Evolutionary conservation across 2,797 vertebrate species (phyloP), one percentile per base, ranked within the genome.

Genomic region (Catharus ustulatus): DNA sequence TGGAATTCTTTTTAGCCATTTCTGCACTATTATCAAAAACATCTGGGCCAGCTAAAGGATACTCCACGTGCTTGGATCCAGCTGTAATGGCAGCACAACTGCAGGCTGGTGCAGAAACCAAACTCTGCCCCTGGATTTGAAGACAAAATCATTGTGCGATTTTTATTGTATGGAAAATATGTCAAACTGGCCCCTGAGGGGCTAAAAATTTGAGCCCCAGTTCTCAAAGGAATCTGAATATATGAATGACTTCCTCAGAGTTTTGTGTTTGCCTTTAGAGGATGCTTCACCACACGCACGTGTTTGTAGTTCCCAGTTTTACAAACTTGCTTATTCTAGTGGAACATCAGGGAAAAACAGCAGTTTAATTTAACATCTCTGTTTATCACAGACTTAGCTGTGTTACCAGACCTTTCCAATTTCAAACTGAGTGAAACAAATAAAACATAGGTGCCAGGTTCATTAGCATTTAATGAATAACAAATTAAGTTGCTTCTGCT

Each of bases 391-490:
- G 86, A 84, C 87, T 96, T 93, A 94, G 94, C 86, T 84, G 43
- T 88, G 79, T 88, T 96, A 96, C 88, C 95, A 97, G 97, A 96
- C 94, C 93, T 97, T 96, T 97, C 89, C 92, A 96, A 95, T 93
- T 90, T 96, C 92, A 95, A 95, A 96, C 58, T 95, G 86, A 96
- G 82, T 95, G 93, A 97, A 97, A 97, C 96, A 97, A 97, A 97
- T 95, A 96, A 96, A 97, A 97, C 79, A 66, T 72, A 92, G 93
- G 92, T 97, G 86, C 94, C 94, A 94, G 84, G 80, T 97, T 97
- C 94, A 97, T 98, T 98, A 97, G 94, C 96, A 97, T 97, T 97
- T 97, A 97, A 97, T 98, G 96, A 98, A 98, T 97, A 97, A 97
- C 95, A 98, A 97, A 98, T 97, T 97, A 93, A 89, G 89, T 95